Evolutionary conservation across 1,140 invertebrate species (phyloP).

Genomic region (Physella acuta): DNA sequence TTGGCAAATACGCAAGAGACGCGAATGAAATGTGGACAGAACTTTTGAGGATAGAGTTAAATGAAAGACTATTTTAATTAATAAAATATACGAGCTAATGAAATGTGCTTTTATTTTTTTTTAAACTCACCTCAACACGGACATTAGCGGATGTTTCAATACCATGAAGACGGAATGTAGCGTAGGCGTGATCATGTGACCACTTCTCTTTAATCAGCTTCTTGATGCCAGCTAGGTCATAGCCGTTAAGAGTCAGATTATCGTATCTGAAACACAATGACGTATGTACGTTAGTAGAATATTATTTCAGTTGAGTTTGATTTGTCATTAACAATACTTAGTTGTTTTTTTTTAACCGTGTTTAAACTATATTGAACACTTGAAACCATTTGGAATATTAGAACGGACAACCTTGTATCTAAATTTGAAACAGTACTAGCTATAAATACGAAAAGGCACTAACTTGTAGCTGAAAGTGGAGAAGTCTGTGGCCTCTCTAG

Average conservation of each 20-base stretch:
- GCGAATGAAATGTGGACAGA: too few species aligned
- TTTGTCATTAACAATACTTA: too few species aligned
- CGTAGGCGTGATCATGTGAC: conserved; percentile 25
- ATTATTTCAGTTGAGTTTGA: too few species aligned
- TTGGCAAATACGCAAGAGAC: too few species aligned
- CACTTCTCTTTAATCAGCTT: conserved; percentile 21
- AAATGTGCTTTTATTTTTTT: background rate
- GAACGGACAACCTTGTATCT: too few species aligned
- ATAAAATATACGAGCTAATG: background rate
- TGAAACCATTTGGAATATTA: too few species aligned
- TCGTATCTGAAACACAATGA: conserved; percentile 24
- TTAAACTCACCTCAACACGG: conserved; percentile 9
- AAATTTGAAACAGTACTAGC: too few species aligned
- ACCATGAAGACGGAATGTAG: conserved; percentile 27
- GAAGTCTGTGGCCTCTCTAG: conserved; percentile 8
- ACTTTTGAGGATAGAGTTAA: too few species aligned
- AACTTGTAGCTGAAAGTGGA: conserved; percentile 25
- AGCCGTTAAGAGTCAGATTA: conserved; percentile 31
- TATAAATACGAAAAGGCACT: background rate
- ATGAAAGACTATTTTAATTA: too few species aligned
- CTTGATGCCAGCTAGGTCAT: conserved; percentile 22
- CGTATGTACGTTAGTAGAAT: too few species aligned
- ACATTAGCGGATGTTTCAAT: conserved; percentile 32
- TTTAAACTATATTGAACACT: too few species aligned
- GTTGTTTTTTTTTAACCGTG: too few species aligned